A percentile compares a stretch with the other conserved stretches of the same genome.
Conservation (phyloP, 1,140 invertebrate species). For the Drosophila carrolli region DNA sequence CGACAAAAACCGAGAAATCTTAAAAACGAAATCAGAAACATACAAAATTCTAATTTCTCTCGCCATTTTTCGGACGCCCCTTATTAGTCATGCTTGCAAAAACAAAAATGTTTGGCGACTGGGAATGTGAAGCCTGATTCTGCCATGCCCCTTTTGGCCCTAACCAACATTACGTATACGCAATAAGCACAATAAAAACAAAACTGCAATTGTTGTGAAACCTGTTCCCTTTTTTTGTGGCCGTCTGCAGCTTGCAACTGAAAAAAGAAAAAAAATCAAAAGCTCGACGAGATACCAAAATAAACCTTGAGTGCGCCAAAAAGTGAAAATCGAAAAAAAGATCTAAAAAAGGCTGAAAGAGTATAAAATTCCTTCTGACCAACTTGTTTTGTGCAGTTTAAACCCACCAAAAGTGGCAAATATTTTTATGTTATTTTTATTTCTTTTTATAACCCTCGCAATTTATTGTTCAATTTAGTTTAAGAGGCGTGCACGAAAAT, state of each 20-base stretch:
- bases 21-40: conserved; percentile 18
- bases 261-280: conserved; percentile 11
- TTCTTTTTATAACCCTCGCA: conserved; percentile 23
- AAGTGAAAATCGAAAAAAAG: conserved; percentile 19
- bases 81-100: conserved; percentile 66
- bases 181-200: conserved; percentile 44
- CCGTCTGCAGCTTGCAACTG: conserved; percentile 32
- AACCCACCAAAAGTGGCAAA: conserved; percentile 19
- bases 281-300: conserved; percentile 38
- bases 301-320: conserved; percentile 43
- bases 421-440: conserved; percentile 16
- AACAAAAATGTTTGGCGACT: conserved; percentile 2
- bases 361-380: conserved; percentile 25
- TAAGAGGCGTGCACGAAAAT: conserved; percentile 56
- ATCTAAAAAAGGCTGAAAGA: conserved; percentile 18
- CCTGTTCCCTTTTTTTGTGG: conserved; percentile 46
- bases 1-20: conserved; percentile 50
- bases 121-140: conserved; percentile 3
- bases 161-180: conserved; percentile 47
- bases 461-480: conserved; percentile 58
- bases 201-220: conserved; percentile 58
- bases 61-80: conserved; percentile 21
- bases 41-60: conserved; percentile 3
- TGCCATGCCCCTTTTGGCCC: conserved; percentile 6
- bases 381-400: conserved; percentile 62